phyloP scores from a whole-genome alignment of 2,113 vertebrate genomes.

The Plestiodon gilberti region DNA sequence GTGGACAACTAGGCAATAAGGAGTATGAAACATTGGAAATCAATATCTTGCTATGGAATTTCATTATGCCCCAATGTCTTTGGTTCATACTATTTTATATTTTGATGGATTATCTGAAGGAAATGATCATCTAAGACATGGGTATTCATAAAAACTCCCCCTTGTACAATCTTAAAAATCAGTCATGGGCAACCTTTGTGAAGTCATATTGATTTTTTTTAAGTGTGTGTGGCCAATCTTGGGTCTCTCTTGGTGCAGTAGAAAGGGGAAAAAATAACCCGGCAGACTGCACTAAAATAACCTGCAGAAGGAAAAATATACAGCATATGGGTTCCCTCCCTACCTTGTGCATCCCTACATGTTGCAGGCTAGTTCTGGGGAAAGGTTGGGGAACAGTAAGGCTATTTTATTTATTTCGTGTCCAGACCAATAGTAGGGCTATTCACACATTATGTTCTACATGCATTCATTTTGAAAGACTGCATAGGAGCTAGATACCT shows the following conservation, averaged over 20 bases:
- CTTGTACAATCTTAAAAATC: slow-evolving; percentile 80
- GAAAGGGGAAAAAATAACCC: slow-evolving; percentile 59
- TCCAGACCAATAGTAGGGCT: too few species aligned
- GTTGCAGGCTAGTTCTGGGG: too few species aligned
- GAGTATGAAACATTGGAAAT: slow-evolving; percentile 94
- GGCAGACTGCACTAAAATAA: slow-evolving; percentile 75
- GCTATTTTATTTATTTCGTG: too few species aligned
- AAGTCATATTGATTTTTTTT: slow-evolving; percentile 73
- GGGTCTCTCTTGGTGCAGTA: slow-evolving; percentile 52
- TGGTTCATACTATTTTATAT: slow-evolving; percentile 90
- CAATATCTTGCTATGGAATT: slow-evolving; percentile 93
- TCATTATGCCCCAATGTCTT: slow-evolving; percentile 88
- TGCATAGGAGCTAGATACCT: too few species aligned
- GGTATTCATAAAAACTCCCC: slow-evolving; percentile 72
- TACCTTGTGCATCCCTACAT: neutral
- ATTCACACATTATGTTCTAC: too few species aligned
- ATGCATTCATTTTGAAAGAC: too few species aligned
- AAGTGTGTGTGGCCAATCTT: slow-evolving; percentile 17
- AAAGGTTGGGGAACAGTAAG: too few species aligned
- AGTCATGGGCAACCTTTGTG: slow-evolving; percentile 76
- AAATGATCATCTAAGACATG: slow-evolving; percentile 76
- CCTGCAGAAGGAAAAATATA: neutral
- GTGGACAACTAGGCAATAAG: slow-evolving; percentile 88
- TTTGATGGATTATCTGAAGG: slow-evolving; percentile 92
- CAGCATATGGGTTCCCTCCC: too few species aligned